Conservation (phyloP, 2,797 vertebrate species). For the Crossoptilon crossoptilon region DNA sequence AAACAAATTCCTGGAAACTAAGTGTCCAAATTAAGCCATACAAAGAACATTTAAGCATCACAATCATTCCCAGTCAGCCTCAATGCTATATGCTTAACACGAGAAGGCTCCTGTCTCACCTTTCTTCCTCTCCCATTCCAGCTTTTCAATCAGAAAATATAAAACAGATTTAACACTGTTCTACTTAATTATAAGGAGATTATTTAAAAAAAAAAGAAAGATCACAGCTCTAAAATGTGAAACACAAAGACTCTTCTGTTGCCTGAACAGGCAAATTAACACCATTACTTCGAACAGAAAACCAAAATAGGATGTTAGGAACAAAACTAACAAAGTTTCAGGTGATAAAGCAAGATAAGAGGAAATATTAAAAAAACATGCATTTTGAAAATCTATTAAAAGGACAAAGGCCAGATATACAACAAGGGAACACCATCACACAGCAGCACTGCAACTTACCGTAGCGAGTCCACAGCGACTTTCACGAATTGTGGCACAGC, state of each 20-base stretch:
- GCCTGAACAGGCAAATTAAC: background rate
- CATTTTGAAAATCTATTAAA: background rate
- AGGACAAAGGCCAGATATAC: background rate
- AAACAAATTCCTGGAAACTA: background rate
- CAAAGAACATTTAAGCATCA: background rate
- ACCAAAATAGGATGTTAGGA: background rate
- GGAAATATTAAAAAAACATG: background rate
- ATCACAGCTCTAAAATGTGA: background rate
- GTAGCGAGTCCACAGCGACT: conserved; percentile 95
- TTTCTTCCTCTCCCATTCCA: background rate
- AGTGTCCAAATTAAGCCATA: background rate
- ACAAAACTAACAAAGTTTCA: background rate
- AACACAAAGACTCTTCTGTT: background rate
- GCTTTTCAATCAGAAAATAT: background rate
- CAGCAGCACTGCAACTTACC: conserved; percentile 78
- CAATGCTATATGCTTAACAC: background rate
- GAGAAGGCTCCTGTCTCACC: background rate
- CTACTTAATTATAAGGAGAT: background rate
- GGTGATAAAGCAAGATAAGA: background rate
- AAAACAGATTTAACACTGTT: background rate
- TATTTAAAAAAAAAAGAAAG: background rate
- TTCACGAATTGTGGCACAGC: conserved; percentile 96
- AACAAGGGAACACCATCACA: background rate
- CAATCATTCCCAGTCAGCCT: background rate
- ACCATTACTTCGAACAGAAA: background rate